Percentiles rank a stretch among this genome's conserved stretches.
These are phyloP conservation scores for Amiota minor DNA, from an alignment of 2,888 invertebrate species.

Conservation along the genomic window DNA sequence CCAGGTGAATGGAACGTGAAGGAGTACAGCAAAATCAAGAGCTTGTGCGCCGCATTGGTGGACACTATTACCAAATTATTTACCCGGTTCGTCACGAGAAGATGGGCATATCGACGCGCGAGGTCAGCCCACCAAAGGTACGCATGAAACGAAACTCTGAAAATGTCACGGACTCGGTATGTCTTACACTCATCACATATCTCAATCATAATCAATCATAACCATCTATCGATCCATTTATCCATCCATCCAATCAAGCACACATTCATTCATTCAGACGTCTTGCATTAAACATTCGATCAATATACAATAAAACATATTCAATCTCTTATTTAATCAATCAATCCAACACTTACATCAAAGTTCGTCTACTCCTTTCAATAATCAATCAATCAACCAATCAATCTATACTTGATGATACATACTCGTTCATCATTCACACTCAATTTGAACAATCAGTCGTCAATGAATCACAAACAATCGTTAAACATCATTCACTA, in stretches of 20 bases:
- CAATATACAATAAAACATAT: not conserved
- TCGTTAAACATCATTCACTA: too few relatives aligned
- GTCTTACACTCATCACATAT: conserved; percentile 66
- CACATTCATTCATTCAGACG: conserved; percentile 14
- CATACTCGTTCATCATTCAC: not conserved
- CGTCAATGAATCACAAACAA: too few relatives aligned
- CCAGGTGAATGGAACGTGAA: conserved; percentile 93
- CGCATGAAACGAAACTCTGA: conserved; percentile 75
- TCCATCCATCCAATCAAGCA: not conserved
- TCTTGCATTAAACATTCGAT: not conserved
- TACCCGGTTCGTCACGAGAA: conserved; percentile 97
- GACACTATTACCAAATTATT: conserved; percentile 94
- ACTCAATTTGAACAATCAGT: not conserved
- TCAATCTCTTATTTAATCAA: not conserved
- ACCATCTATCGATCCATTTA: not conserved
- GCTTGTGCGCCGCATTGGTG: conserved; percentile 91
- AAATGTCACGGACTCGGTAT: conserved; percentile 75
- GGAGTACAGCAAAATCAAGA: conserved; percentile 94
- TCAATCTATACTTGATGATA: too few relatives aligned
- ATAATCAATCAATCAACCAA: not conserved
- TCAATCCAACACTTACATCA: not conserved
- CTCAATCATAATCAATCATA: conserved; percentile 31
- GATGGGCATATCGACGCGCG: conserved; percentile 95
- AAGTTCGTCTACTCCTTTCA: not conserved
- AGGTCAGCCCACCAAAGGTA: conserved; percentile 91